Base-by-base conservation (phyloP, 2,888 invertebrate species). In the Oscheius onirici region DNA sequence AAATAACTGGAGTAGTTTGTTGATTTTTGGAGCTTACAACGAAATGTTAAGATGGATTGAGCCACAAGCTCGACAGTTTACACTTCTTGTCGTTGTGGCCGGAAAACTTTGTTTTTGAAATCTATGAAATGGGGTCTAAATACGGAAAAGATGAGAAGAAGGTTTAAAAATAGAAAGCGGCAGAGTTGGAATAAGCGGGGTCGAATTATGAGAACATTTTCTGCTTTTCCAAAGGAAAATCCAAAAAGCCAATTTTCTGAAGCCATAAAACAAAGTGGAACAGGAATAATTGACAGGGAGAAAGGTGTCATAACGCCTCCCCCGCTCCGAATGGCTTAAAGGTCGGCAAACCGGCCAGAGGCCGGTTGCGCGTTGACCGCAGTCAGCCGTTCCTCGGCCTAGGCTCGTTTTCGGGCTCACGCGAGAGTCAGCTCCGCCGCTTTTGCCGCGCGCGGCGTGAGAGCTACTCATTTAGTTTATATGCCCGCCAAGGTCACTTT, bases 321-420 rank as follows among this genome's bases (percentile, higher is more conserved):
- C 3, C 46, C 46, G 46, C 3, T 22, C 20, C 24, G 24, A 51
- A 20, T 51, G 17, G 20, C 26, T 24, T 55, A 13, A 26, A 55
- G 10, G 17, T n/a, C 6, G 58, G 15, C 43, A 34, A 10, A 34
- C 57, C 57, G 58, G 58, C 20, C 28, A 28, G 58, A 52, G 34
- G 34, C 34, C 34, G 34, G 34, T 34, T 34, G 34, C 34, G 34
- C 34, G 34, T 34, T 34, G 34, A 34, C 34, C 34, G 34, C 34
- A 34, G 34, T 34, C 34, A 34, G 34, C 34, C 34, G 34, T 34
- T 34, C 34, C 34, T 34, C 8, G 34, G 5, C 52, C 52, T 20
- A 34, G 34, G 17, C 58, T 58, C 58, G 58, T 58, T 58, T 58
- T 58, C 41, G 58, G 58, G 58, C 58, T 58, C 58, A 58, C 58